Percentiles rank a stretch among this genome's conserved stretches.
phyloP scores from a whole-genome alignment of 2,113 vertebrate genomes.

The Notothenia coriiceps region DNA sequence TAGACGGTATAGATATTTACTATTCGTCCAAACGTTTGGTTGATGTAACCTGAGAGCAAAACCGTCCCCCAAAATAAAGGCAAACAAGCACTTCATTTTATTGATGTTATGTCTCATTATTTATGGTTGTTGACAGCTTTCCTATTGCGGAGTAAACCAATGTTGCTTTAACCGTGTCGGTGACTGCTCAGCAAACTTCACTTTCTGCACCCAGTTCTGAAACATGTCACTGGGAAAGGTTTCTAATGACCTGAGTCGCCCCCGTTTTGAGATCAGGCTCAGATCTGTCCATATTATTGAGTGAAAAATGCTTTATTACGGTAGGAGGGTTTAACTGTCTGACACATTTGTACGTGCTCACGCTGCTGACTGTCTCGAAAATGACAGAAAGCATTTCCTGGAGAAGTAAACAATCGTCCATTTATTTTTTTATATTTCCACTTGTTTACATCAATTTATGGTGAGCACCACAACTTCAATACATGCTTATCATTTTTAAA shows the following conservation, averaged over 20 bases:
- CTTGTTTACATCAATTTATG: neutral
- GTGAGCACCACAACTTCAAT: neutral
- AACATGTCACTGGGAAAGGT: constrained; percentile 31
- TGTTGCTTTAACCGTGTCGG: neutral
- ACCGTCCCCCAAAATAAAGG: neutral
- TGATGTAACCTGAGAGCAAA: neutral
- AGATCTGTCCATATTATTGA: constrained; percentile 30
- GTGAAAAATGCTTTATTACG: constrained; percentile 7
- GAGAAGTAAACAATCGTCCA: constrained; percentile 23
- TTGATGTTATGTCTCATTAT: neutral
- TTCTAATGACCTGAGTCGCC: constrained; percentile 37
- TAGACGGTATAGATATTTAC: neutral
- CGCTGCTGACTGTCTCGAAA: neutral
- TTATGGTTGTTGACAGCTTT: neutral
- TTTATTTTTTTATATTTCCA: neutral
- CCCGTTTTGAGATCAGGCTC: constrained; percentile 15
- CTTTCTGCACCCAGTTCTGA: neutral
- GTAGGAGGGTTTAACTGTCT: constrained; percentile 3
- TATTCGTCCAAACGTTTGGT: neutral
- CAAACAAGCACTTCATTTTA: neutral
- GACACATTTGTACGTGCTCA: neutral
- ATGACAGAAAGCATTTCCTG: constrained; percentile 6
- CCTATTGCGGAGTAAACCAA: neutral
- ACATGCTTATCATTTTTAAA: neutral
- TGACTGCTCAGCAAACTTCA: neutral